Evolutionary conservation across 2,113 vertebrate species (phyloP).

Genomic region (Noturus placidus): DNA sequence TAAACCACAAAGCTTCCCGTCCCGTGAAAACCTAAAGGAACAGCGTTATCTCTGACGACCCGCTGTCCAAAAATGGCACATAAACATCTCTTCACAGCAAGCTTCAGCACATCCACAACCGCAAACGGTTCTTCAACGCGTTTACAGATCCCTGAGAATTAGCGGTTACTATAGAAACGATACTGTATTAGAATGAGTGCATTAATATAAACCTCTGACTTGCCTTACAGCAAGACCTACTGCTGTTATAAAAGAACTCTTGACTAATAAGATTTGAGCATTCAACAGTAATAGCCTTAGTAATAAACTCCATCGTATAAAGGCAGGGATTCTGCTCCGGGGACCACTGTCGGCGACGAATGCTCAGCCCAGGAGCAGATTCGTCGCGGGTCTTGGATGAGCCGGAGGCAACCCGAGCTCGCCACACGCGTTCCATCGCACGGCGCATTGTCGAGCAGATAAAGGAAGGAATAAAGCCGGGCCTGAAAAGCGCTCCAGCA

Average conservation of each 20-base stretch:
- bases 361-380: conserved; percentile 11
- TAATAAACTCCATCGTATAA: background rate
- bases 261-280: too few species aligned
- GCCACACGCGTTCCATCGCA: conserved; percentile 64
- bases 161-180: background rate
- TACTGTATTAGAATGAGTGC: background rate
- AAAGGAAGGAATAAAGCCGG: conserved; percentile 45
- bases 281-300: background rate
- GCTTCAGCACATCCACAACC: background rate
- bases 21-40: background rate
- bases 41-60: background rate
- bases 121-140: background rate
- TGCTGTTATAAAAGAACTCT: background rate
- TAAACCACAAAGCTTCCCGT: background rate
- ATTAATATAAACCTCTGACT: background rate
- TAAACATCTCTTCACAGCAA: background rate
- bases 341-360: background rate
- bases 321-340: background rate
- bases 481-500: conserved; percentile 65
- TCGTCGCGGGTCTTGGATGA: conserved; percentile 20
- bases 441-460: conserved; percentile 73
- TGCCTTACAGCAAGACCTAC: background rate
- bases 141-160: background rate
- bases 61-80: background rate
- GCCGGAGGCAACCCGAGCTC: conserved; percentile 45